Evolutionary conservation across 2,113 vertebrate species (phyloP).

Genomic region (Willisornis vidua): DNA sequence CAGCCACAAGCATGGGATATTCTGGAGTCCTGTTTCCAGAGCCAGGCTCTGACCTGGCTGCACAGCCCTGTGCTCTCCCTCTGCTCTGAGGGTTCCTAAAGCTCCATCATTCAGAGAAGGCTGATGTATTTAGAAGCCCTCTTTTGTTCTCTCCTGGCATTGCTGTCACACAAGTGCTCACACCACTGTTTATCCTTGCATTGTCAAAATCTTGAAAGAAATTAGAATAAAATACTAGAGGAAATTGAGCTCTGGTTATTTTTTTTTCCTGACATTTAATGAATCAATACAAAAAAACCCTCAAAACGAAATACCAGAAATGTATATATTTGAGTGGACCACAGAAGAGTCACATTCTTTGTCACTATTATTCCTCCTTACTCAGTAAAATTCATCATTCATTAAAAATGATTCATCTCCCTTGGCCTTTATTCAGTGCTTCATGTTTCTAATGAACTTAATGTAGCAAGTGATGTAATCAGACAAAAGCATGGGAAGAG

Average conservation of each 20-base stretch:
- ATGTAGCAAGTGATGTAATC: conserved; percentile 87
- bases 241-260: not conserved
- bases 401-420: conserved; percentile 81
- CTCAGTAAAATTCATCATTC: conserved; percentile 71
- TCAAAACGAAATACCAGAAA: not conserved
- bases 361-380: conserved; percentile 64
- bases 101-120: accelerated
- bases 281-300: not conserved
- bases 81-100: not conserved
- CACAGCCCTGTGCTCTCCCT: not conserved
- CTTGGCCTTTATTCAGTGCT: conserved; percentile 76
- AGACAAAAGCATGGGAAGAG: conserved; percentile 78
- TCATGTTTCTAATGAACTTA: conserved; percentile 84
- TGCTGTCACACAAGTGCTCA: not conserved
- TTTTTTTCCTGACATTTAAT: not conserved
- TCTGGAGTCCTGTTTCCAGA: not conserved
- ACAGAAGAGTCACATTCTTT: conserved; percentile 22
- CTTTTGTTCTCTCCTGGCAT: not conserved
- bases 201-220: not conserved
- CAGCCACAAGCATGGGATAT: not conserved
- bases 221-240: not conserved
- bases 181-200: not conserved
- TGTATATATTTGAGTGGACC: not conserved
- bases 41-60: not conserved
- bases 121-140: not conserved